A percentile compares a stretch with the other conserved stretches of the same genome.
These are phyloP conservation scores for Tamias sibiricus DNA, from an alignment of 2,113 vertebrate species.

Conservation along the genomic window DNA sequence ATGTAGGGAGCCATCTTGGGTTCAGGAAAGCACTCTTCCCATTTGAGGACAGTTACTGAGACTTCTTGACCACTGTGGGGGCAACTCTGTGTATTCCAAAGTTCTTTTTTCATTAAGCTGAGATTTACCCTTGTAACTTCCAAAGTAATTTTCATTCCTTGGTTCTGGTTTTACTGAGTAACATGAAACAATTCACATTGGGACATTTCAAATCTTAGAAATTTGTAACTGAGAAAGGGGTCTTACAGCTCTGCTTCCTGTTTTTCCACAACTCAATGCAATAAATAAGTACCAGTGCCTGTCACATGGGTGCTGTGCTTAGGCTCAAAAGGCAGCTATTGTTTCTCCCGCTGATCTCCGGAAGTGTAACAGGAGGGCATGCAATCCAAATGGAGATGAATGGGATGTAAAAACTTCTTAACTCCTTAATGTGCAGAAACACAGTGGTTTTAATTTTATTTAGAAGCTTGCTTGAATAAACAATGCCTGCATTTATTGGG, in stretches of 20 bases:
- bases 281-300: neutral
- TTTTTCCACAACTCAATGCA: constrained; percentile 25
- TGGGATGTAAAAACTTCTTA: constrained; percentile 39
- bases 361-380: constrained; percentile 46
- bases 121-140: neutral
- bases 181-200: neutral
- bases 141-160: constrained; percentile 8
- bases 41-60: neutral
- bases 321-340: constrained; percentile 45
- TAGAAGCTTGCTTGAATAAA: constrained; percentile 16
- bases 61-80: neutral
- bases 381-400: constrained; percentile 10
- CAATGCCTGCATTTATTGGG: neutral
- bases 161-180: constrained; percentile 39
- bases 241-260: constrained; percentile 55
- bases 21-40: neutral
- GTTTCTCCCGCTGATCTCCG: constrained; percentile 41
- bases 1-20: neutral
- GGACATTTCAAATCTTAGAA: neutral
- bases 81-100: neutral
- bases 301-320: neutral
- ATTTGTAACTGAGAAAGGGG: constrained; percentile 44
- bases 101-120: constrained; percentile 29
- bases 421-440: constrained; percentile 53
- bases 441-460: constrained; percentile 30